Conservation (phyloP, 1,140 invertebrate species). For the Coptotermes formosanus region DNA sequence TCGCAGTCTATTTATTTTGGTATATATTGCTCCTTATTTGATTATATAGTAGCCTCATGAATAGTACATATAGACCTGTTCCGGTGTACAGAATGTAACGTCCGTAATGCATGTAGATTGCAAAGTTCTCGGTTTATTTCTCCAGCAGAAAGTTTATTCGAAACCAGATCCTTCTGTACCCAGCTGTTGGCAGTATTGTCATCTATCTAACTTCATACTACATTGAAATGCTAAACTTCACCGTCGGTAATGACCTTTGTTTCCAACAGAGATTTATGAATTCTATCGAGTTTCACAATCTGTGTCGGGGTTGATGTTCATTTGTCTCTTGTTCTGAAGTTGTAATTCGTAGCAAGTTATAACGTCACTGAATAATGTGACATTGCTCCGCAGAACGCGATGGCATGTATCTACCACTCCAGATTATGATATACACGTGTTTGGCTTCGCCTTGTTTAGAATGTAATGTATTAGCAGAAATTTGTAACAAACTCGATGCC, state of each 20-base stretch:
- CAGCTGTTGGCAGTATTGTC: background rate
- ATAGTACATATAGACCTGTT: no score
- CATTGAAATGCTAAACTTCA: background rate
- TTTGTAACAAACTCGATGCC: no score
- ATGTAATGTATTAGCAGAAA: no score
- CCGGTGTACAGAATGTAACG: background rate
- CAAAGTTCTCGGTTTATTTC: background rate
- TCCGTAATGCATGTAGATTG: background rate
- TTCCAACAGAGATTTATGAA: conserved; percentile 3
- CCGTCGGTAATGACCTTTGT: background rate
- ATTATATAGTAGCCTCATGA: no score
- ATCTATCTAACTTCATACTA: background rate
- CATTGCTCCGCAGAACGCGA: background rate
- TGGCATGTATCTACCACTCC: no score
- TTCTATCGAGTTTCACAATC: background rate
- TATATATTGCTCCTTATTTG: no score
- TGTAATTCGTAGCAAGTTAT: background rate
- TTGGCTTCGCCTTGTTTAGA: no score
- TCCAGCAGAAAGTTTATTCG: background rate
- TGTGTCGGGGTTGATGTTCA: background rate
- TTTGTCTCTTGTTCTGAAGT: background rate
- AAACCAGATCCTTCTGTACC: no score
- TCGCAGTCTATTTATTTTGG: no score
- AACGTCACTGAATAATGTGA: background rate
- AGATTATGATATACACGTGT: no score